phyloP scores from a whole-genome alignment of 2,113 vertebrate species.

The Cochlearius cochlearius region DNA sequence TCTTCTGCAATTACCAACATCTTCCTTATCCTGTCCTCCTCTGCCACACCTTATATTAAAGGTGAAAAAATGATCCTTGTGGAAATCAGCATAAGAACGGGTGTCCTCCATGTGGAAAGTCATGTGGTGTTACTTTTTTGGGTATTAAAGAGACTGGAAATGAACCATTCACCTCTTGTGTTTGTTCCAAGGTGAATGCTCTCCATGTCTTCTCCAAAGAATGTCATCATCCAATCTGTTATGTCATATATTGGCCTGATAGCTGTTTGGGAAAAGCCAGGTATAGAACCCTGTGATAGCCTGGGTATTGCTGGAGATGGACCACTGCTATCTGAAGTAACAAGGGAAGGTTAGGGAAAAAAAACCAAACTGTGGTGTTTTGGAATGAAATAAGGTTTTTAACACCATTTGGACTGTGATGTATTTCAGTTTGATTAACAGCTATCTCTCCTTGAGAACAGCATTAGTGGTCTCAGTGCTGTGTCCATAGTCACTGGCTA shows the following conservation, averaged over 20 bases:
- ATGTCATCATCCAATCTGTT: neutral
- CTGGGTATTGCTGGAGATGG: neutral
- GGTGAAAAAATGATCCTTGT: neutral
- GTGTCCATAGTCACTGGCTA: neutral
- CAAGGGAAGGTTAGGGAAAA: neutral
- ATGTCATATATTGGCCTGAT: neutral
- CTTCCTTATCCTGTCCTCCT: neutral
- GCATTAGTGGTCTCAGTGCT: neutral
- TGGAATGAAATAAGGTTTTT: neutral
- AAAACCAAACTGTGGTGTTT: neutral
- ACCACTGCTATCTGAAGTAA: neutral
- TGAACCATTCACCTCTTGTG: neutral
- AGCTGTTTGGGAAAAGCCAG: neutral
- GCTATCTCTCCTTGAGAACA: neutral
- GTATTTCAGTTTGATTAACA: neutral
- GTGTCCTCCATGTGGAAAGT: neutral
- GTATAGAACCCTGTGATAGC: rapidly evolving
- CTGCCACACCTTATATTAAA: neutral
- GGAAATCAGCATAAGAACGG: neutral
- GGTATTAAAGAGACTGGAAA: neutral
- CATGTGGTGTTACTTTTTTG: neutral
- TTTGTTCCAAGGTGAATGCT: neutral
- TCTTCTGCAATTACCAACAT: neutral
- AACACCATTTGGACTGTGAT: neutral
- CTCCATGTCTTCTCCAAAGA: neutral